These are phyloP conservation scores for Morone chrysops DNA, from an alignment of 2,113 vertebrate genomes.

Conservation along the genomic window DNA sequence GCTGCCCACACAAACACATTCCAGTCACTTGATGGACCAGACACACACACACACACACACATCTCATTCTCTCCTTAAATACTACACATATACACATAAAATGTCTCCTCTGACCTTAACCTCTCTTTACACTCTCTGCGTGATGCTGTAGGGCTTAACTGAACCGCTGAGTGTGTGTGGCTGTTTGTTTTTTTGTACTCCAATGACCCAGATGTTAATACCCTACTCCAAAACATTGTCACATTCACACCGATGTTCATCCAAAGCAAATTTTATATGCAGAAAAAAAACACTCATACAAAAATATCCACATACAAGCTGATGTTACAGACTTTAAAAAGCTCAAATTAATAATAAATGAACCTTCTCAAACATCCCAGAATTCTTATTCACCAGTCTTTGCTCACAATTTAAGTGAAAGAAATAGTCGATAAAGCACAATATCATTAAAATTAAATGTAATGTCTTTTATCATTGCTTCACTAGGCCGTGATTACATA, in stretches of 20 bases:
- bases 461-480: not conserved
- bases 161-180: conserved; percentile 5
- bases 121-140: conserved; percentile 47
- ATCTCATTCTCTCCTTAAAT: not conserved
- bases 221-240: conserved; percentile 15
- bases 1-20: conserved; percentile 76
- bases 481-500: not conserved
- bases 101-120: conserved; percentile 47
- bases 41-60: conserved; percentile 51
- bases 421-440: not conserved
- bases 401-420: not conserved
- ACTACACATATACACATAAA: conserved; percentile 16
- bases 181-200: conserved; percentile 40
- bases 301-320: conserved; percentile 25
- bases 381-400: conserved; percentile 2
- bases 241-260: conserved; percentile 19
- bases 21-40: conserved; percentile 74
- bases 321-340: conserved; percentile 8
- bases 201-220: conserved; percentile 40
- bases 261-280: conserved; percentile 35
- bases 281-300: conserved; percentile 17
- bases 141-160: conserved; percentile 34
- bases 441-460: not conserved
- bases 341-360: conserved; percentile 14
- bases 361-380: not conserved